Base-by-base conservation (phyloP, 2,888 invertebrate genomes). In the Ormyrus thymus region DNA sequence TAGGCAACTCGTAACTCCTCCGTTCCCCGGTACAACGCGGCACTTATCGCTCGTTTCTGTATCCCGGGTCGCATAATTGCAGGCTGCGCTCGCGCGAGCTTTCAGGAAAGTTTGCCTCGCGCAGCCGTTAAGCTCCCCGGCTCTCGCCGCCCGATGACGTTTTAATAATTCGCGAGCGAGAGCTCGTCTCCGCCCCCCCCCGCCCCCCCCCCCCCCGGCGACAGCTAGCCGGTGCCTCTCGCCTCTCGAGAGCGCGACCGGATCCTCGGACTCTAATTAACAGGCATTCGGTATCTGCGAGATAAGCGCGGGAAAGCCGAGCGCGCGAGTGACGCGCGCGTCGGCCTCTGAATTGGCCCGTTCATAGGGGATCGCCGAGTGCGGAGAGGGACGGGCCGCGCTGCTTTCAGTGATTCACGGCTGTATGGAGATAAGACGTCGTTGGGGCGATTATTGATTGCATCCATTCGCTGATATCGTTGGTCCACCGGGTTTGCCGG, bases 241-340 rank as follows among this genome's bases (percentile, higher is more conserved):
- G 50, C 59, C 43, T 71, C 29, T 10, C 7, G 48, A n/a, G 48
- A n/a, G 13, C n/a, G 48, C 48, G 43, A 4, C 0, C 53, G 29
- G 13, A 43, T 72, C 45, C 51, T 61, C 11, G 15, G 7, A 6
- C 65, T 58, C 56, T 66, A 74, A 74, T 74, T 74, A 74, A 74
- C 65, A 74, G 50, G 15, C 43, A 74, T 65, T 74, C 29, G 29
- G 29, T 29, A 0, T 56, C 43, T n/a, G 64, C 6, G 29, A 43
- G 43, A 50, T 50, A 74, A 7, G 11, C 58, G 46, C 56, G 9
- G 15, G 10, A 13, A 15, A 45, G 15, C 7, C 29, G 45, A 48
- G 15, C 55, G 48, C 15, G 48, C 11, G 29, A 43, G 46, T 55
- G 73, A 56, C 48, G 46, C 46, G 15, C 13, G 15, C 13, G 13